Evolutionary conservation across 2,888 invertebrate genomes (phyloP), one percentile per base, ranked within the genome.

Genomic region (Andrena trimmerana): DNA sequence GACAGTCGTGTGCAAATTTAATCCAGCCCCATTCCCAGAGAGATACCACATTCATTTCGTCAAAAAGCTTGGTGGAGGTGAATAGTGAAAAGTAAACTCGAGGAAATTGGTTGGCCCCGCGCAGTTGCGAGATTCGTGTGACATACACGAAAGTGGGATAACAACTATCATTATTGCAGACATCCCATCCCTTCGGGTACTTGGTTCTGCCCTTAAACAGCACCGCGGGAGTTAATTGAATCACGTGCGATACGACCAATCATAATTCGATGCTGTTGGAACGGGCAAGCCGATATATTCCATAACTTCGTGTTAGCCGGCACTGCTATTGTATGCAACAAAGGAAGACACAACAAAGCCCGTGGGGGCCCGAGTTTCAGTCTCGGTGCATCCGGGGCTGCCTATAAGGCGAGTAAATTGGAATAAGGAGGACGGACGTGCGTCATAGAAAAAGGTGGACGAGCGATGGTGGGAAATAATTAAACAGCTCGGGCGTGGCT

Each of bases 391-490:
- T 68, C 60, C 67, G 71, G 24, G 31, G 59, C 42, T 42, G 42
- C 42, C 42, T 42, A 42, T 78, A 85, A 83, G 71, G 33, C 78
- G 54, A 54, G 72, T 60, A 63, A 80, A 73, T 73, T 73, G 54
- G 71, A 63, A 31, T 72, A 81, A 72, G 69, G 70, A 57, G 54
- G 31, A 65, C 31, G 60, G n/a, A 71, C 24, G 62, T 33, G 31
- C 54, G 76, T 8, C 48, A 6, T 33, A 48, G 50, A 69, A 76
- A 77, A 69, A 71, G 16, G 54, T 54, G 70, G 62, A 68, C 36
- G 62, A 75, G 76, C 82, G 80, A 84, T 79, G 76, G 74, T 13
- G 75, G 75, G 82, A 86, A 84, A 88, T 89, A 88, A 89, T 89
- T 88, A 88, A 85, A 84, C 62, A 72, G 59, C 79, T 42, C 67